These are phyloP conservation scores for Stichodactyla helianthus DNA, from an alignment of 64 coral and sea anemone genomes.

Conservation along the genomic window DNA sequence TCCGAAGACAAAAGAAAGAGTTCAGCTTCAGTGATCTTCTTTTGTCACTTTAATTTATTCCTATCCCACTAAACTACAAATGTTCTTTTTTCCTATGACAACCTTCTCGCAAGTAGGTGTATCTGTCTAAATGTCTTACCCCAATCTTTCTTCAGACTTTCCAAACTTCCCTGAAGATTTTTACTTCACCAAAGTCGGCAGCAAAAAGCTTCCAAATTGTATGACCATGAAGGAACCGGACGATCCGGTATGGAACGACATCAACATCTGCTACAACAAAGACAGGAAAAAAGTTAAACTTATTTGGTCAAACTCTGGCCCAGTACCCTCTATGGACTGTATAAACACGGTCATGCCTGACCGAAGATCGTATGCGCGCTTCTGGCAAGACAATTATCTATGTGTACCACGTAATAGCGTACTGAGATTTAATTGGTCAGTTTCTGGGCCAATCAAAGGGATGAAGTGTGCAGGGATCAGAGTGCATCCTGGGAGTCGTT, in stretches of 20 bases:
- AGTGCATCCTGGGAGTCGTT: not conserved
- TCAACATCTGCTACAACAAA: conserved; percentile 29
- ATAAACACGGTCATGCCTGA: conserved; percentile 5
- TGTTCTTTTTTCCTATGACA: too few relatives aligned
- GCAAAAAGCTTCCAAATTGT: not conserved
- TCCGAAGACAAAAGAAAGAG: too few relatives aligned
- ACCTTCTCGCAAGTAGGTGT: too few relatives aligned
- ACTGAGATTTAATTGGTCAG: conserved; percentile 43
- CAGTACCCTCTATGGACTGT: not conserved
- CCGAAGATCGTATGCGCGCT: not conserved
- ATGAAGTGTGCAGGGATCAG: conserved; percentile 33
- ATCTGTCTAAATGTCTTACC: not conserved
- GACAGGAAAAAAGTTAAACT: conserved; percentile 13
- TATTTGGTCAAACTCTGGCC: conserved; percentile 9
- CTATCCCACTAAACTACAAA: too few relatives aligned
- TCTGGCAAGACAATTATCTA: conserved; percentile 40
- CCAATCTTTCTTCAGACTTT: not conserved
- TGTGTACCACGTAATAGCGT: conserved; percentile 39
- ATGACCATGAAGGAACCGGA: conserved; percentile 11
- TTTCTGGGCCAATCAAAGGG: not conserved
- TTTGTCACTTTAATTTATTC: too few relatives aligned
- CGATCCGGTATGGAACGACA: conserved; percentile 13
- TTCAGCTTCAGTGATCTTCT: too few relatives aligned
- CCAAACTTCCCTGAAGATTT: conserved; percentile 59
- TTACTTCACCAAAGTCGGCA: not conserved